phyloP scores from a whole-genome alignment of 2,888 invertebrate genomes.

The Pachliopta kotzebuea region DNA sequence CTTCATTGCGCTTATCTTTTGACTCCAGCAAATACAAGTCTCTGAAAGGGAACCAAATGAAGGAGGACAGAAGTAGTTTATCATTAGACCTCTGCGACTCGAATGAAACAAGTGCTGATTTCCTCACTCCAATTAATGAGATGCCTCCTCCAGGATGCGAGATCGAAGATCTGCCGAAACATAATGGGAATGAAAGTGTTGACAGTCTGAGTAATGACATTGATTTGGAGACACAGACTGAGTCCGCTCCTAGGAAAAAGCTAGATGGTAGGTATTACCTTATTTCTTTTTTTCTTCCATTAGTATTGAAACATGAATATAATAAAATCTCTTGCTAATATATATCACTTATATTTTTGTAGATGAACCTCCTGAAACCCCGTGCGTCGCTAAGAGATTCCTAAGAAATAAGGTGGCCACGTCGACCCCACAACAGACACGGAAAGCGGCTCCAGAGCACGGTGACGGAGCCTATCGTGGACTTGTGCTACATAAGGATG shows the following conservation, averaged over 20 bases:
- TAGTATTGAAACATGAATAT: too few species aligned
- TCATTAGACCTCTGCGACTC: conserved; percentile 74
- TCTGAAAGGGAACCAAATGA: conserved; percentile 56
- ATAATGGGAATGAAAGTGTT: conserved; percentile 67
- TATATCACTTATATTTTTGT: neutral
- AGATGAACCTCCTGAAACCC: conserved; percentile 58
- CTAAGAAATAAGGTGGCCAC: conserved; percentile 57
- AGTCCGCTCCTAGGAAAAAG: conserved; percentile 65
- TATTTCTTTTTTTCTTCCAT: neutral
- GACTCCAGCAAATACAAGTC: conserved; percentile 70
- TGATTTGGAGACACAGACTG: conserved; percentile 71
- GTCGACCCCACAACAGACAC: conserved; percentile 61
- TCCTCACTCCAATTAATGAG: conserved; percentile 74
- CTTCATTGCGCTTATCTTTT: conserved; percentile 65
- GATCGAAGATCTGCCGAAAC: conserved; percentile 70
- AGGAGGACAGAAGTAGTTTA: conserved; percentile 67
- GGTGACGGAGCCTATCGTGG: conserved; percentile 70
- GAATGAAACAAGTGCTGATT: conserved; percentile 76
- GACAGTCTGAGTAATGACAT: conserved; percentile 70
- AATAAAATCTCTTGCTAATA: neutral
- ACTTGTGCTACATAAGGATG: conserved; percentile 63
- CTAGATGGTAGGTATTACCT: conserved; percentile 49
- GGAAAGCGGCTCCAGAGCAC: conserved; percentile 33
- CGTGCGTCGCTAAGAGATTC: conserved; percentile 49
- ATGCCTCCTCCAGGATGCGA: conserved; percentile 75